Evolutionary conservation across 2,888 invertebrate species (phyloP), one percentile per base, ranked within the genome.

Genomic region (Polydrusus tereticollis): DNA sequence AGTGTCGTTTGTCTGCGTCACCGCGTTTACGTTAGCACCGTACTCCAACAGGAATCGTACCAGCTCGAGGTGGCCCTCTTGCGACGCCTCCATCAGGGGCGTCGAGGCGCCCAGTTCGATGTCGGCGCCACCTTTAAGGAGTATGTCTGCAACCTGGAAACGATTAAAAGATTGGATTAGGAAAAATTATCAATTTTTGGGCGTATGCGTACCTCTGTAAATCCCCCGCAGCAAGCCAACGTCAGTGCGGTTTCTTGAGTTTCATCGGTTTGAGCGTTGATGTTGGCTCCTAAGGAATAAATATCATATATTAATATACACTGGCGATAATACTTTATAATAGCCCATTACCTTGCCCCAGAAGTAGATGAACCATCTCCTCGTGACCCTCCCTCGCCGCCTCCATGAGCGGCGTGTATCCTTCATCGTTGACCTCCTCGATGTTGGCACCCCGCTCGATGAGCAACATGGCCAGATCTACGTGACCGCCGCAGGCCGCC

Each of bases 381-480:
- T 98, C 97, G 86, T 99, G 99, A 66, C 99, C 99, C 86, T 99
- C 99, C 58, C 99, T 88, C 0, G 98, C 97, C 52, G 99, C 99
- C 88, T 99, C 99, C 99, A 99, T 99, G 74, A 99, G 88, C 18
- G 99, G 99, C 33, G 99, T 99, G 87, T 99, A 99, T 23, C 99
- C 98, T 88, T 99, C 99, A 85, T 99, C 99, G 86, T 99, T 99
- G 70, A 97, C 97, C 88, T 98, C 98, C 87, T 99, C 99, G 81
- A 99, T 96, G 87, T 98, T 98, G 72, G 99, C 99, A 75, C 99
- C 99, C 70, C 98, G 90, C 85, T 98, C 98, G 77, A 99, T 93
- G 75, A 99, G 88, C 80, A 99, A 87, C 89, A 96, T 94, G 3
- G 99, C 99, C 80, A 99, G 88, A 84, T 99, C 98, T 63, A 98